Evolutionary conservation across 1,140 invertebrate species (phyloP).

Genomic region (Metaphire vulgaris): DNA sequence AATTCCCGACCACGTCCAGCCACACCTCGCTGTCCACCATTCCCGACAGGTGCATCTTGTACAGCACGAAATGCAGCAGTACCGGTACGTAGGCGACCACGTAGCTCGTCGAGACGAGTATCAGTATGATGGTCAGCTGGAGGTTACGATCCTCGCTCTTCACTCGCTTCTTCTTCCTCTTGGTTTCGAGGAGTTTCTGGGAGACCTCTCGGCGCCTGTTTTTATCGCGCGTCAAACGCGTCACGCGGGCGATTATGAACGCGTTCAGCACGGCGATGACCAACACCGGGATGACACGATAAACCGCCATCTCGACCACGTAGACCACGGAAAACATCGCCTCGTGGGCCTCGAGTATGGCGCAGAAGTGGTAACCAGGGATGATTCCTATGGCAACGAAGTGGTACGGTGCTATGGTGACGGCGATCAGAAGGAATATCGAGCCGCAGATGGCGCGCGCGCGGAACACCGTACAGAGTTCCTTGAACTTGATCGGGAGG

Average conservation of each 20-base stretch:
- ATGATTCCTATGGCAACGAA: background rate
- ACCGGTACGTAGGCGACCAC: slow-evolving; percentile 7
- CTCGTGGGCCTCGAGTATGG: background rate
- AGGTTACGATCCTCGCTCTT: slow-evolving; percentile 8
- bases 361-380: slow-evolving; percentile 2
- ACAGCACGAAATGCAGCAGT: slow-evolving; percentile 10
- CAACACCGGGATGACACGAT: slow-evolving; percentile 12
- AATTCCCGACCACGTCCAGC: background rate
- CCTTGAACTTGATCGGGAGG: slow-evolving; percentile 19
- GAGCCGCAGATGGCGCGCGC: background rate
- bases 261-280: slow-evolving; percentile 17
- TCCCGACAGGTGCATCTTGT: background rate
- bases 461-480: slow-evolving; percentile 11
- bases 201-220: background rate
- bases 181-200: background rate
- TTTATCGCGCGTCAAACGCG: background rate
- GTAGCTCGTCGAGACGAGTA: slow-evolving; percentile 18
- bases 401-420: slow-evolving; percentile 5
- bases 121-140: slow-evolving; percentile 22
- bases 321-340: slow-evolving; percentile 10
- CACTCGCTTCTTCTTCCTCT: background rate
- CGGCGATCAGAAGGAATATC: background rate
- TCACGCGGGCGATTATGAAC: slow-evolving; percentile 19
- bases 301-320: slow-evolving; percentile 15
- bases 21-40: background rate